Base-by-base conservation (phyloP, 2,113 vertebrate species). In the Pomatorhinus ruficollis region DNA sequence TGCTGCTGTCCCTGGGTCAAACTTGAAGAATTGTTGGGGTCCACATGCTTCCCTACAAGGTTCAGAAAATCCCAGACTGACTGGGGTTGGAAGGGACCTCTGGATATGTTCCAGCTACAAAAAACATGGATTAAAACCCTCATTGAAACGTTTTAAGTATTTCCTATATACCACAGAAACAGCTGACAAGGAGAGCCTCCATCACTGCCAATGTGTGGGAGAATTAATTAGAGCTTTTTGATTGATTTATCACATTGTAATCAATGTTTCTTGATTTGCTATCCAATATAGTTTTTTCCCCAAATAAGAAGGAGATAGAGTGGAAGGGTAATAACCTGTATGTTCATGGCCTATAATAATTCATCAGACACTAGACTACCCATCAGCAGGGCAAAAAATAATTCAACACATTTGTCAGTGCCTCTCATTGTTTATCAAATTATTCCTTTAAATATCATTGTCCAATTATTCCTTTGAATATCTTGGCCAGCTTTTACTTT, bases 241-340 rank as follows among this genome's bases (percentile, higher is more conserved):
- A 97, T 95, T 93, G 94, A 97, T 94, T 95, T 89, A 96, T 95
- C 61, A 35, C 89, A 93, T 86, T 85, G 71, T 72, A 85, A 97
- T 97, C 95, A 92, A 70, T 86, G 79, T 35, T 61, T 63, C 53
- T 71, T 82, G 60, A 94, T 96, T 78, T 84, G 63, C 75, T 86
- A 66, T 57, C 83, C 81, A 88, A 64, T 83, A 72, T 5, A 87
- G 65, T 8, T 52, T 93, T 94, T 81, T 57, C 33, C 19, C 35
- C 54, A 87, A 84, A 76, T 33, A 74, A 89, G 42, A 7, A 59
- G 33, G 78, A 78, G 40, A 82, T 27, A 18, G 88, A 84, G 69
- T 86, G 19, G 75, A 77, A 71, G 42, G 39, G 25, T 47, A 83
- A 94, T 86, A 91, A 95, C 74, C 81, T 72, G 10, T n/a, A 52